Evolutionary conservation across 2,797 vertebrate genomes (phyloP), one percentile per base, ranked within the genome.

Genomic region (Nothura maculosa): DNA sequence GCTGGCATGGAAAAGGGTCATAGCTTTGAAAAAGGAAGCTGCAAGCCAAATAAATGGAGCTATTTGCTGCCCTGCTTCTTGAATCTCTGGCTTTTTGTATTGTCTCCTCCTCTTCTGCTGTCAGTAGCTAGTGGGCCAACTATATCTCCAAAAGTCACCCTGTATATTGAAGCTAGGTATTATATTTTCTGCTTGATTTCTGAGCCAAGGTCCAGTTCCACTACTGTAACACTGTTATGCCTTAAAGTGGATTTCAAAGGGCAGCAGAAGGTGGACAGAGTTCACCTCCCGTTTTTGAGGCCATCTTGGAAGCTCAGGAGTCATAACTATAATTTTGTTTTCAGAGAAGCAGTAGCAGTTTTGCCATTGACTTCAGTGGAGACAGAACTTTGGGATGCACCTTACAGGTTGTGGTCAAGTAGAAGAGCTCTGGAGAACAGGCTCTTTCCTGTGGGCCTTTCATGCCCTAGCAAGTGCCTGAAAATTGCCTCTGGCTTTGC

Each of bases 1-100:
- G 20, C 67, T 89, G 82, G 73, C 43, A 12, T 78, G 60, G 61
- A 58, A 42, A 80, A 84, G 72, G 62, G 81, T 74, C 61, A 91
- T 84, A 80, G 54, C 34, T 92, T 92, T 93, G 70, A 94, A 90
- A 91, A 86, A 89, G 74, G 42, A 94, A 96, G 84, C 81, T 84
- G 77, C 89, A 93, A 89, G 89, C 74, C 70, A 90, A 95, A 95
- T 70, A 81, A 86, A 93, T 96, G 83, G 80, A 92, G 80, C 86
- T 77, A 84, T 96, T 96, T 95, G 89, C 85, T 87, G 72, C 47
- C 55, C 74, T 94, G 62, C 47, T 86, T 89, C 89, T 89, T 72
- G 57, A 52, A 57, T 72, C 61, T 96, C 89, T 89, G 67, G 13
- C 57, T 87, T 94, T 90, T 93, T 50, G 40, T 92, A 94, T 84